phyloP scores from a whole-genome alignment of 2,888 invertebrate genomes.

The Spodoptera exigua region DNA sequence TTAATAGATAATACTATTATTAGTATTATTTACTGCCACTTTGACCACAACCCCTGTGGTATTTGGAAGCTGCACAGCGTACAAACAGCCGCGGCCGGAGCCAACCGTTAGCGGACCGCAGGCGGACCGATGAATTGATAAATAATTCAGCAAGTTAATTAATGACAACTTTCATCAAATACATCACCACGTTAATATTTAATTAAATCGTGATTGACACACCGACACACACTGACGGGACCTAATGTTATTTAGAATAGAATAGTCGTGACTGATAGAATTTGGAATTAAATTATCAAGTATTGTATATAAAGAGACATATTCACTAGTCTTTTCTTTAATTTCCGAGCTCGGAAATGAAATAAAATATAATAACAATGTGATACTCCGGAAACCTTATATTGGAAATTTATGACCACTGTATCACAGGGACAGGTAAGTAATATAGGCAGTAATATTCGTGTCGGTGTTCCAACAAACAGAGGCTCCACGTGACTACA shows the following conservation, averaged over 20 bases:
- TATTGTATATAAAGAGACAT: no score
- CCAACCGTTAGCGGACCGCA: conserved; percentile 1
- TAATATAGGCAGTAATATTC: no score
- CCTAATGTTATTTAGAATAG: conserved; percentile 9
- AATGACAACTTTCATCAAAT: conserved; percentile 36
- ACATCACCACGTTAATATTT: conserved; percentile 41
- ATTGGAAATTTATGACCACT: no score
- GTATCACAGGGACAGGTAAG: no score
- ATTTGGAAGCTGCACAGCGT: neutral
- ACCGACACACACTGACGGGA: neutral
- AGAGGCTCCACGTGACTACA: no score
- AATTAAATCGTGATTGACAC: conserved; percentile 16
- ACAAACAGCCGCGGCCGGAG: neutral
- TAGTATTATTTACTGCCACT: neutral
- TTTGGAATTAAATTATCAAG: no score
- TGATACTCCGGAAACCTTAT: no score
- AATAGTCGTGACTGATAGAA: conserved; percentile 14
- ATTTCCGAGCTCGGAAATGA: no score
- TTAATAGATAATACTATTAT: no score
- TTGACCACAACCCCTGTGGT: neutral
- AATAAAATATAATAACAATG: no score
- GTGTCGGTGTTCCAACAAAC: no score
- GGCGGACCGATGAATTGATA: conserved; percentile 6
- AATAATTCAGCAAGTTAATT: conserved; percentile 38
- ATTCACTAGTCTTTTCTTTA: no score